phyloP scores from a whole-genome alignment of 1,140 invertebrate genomes.

The Hylyphantes graminicola region DNA sequence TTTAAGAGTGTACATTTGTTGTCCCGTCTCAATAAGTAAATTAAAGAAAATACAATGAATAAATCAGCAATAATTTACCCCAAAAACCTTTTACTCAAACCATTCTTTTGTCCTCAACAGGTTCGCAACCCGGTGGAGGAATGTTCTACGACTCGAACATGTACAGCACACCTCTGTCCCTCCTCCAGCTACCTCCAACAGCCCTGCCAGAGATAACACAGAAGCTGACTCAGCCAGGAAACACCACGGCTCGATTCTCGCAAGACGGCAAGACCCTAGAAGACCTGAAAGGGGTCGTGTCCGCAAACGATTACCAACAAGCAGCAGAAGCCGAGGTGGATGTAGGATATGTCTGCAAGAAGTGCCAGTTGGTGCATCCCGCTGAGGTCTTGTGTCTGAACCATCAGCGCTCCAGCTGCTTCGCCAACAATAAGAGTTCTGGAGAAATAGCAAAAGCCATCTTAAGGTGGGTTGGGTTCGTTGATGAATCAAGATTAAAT shows the following conservation, averaged over 20 bases:
- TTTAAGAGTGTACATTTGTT: too few species aligned
- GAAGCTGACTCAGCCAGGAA: conserved; percentile 68
- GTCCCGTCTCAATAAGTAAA: too few species aligned
- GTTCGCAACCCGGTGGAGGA: conserved; percentile 39
- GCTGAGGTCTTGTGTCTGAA: conserved; percentile 77
- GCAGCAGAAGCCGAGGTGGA: conserved; percentile 77
- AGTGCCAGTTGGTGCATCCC: conserved; percentile 84
- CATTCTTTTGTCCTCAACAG: conserved; percentile 18
- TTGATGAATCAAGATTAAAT: too few species aligned
- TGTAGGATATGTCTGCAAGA: conserved; percentile 85
- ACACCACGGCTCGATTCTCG: conserved; percentile 69
- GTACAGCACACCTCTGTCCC: conserved; percentile 69
- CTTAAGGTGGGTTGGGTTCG: conserved; percentile 44
- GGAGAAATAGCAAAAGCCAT: conserved; percentile 63
- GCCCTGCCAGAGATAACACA: conserved; percentile 70
- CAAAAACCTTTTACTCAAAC: neutral
- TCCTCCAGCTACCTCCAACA: conserved; percentile 70
- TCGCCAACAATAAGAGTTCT: conserved; percentile 29
- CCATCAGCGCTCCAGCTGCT: conserved; percentile 75
- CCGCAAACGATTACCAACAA: conserved; percentile 65
- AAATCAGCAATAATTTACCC: neutral
- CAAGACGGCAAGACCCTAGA: conserved; percentile 69
- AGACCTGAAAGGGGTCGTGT: conserved; percentile 67
- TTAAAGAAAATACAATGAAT: too few species aligned
- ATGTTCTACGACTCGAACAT: conserved; percentile 67